Base-by-base conservation (phyloP, 2,888 invertebrate genomes). In the Drosophila rubida region DNA sequence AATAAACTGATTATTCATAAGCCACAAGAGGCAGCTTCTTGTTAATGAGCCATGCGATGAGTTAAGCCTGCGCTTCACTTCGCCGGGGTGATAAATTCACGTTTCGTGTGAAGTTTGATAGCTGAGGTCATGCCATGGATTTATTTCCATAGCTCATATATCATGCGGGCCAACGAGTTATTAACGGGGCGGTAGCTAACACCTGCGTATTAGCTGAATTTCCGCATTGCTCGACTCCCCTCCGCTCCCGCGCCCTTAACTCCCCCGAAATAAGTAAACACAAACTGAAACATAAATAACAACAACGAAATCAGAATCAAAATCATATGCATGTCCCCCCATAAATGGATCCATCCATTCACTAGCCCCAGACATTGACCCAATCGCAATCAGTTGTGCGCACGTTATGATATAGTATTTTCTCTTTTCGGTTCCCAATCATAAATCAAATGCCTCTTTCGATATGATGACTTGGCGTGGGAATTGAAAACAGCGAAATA, bases 1-100 rank as follows among this genome's bases (percentile, higher is more conserved):
- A 84, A 87, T 84, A 84, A 82, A 80, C 85, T 67, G 82, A 84
- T 84, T 84, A 84, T 85, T 84, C 87, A 84, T 82, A 81, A 83
- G 27, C 83, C 82, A 67, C 78, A 86, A 83, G 81, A 68, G 64
- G 58, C 78, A 78, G 83, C 87, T 87, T 87, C 87, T 87, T 87
- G 87, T 87, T 87, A 84, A 84, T 84, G 83, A 84, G 85, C 78
- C 73, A 62, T 54, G 45, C 69, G 75, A 68, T 78, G 75, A 67
- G 65, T 75, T 75, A 77, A 63, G 73, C 62, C 69, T 77, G 65
- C 19, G 73, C 65, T 59, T 69, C 64, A 60, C 32, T 59, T 65
- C 60, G 42, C 25, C 25, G 58, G 39, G 72, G 65, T 76, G 77
- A 76, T 76, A 77, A 76, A 77, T 76, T 66, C 75, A 61, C 66